A percentile compares a stretch with the other conserved stretches of the same genome.
Evolutionary conservation across 2,888 invertebrate species (phyloP).

Genomic region (Emmelina monodactyla): DNA sequence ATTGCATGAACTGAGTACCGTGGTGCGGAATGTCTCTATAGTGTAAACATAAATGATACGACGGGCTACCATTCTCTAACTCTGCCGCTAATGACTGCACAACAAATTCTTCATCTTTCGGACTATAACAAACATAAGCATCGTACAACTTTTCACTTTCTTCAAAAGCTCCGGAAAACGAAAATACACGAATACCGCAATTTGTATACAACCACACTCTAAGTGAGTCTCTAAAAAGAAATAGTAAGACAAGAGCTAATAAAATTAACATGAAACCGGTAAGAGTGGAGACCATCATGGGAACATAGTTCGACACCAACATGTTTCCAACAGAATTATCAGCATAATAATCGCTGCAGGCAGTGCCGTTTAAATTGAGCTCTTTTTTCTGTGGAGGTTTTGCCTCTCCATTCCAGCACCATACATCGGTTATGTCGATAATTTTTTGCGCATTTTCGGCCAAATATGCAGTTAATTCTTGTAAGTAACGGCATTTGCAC

Average conservation of each 20-base stretch:
- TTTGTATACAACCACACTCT: slow-evolving; percentile 88
- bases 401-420: slow-evolving; percentile 81
- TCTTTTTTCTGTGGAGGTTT: slow-evolving; percentile 79
- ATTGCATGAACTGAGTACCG: slow-evolving; percentile 74
- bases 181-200: slow-evolving; percentile 84
- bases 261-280: slow-evolving; percentile 80
- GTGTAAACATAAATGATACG: slow-evolving; percentile 86
- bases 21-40: slow-evolving; percentile 84
- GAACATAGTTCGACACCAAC: slow-evolving; percentile 84
- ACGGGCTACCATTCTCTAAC: slow-evolving; percentile 81
- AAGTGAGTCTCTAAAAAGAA: slow-evolving; percentile 85
- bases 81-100: slow-evolving; percentile 84
- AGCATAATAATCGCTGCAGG: slow-evolving; percentile 86
- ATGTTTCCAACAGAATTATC: slow-evolving; percentile 84
- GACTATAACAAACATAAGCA: slow-evolving; percentile 91
- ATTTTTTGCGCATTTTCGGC: slow-evolving; percentile 83
- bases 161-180: slow-evolving; percentile 74
- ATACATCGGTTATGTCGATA: slow-evolving; percentile 79
- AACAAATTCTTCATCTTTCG: slow-evolving; percentile 90
- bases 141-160: slow-evolving; percentile 89
- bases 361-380: slow-evolving; percentile 84
- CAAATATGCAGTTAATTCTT: slow-evolving; percentile 83
- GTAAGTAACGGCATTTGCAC: slow-evolving; percentile 88
- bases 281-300: slow-evolving; percentile 81
- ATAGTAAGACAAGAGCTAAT: slow-evolving; percentile 78